Conservation (phyloP, 2,113 vertebrate genomes). For the Rattus norvegicus region DNA sequence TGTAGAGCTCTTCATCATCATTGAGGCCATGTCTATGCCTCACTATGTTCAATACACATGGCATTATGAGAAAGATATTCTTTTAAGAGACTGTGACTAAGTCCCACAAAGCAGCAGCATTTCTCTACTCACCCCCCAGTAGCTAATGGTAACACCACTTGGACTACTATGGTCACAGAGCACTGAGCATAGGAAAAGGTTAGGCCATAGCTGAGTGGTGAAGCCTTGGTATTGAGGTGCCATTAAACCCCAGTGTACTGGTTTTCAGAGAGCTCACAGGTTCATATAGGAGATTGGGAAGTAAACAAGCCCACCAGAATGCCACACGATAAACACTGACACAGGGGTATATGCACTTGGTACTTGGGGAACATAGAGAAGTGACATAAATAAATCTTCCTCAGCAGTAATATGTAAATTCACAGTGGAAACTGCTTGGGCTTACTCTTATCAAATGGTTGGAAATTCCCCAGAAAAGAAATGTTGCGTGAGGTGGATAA, state of each 20-base stretch:
- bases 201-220: neutral
- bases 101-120: neutral
- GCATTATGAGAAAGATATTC: neutral
- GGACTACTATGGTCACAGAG: neutral
- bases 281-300: neutral
- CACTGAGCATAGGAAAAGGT: neutral
- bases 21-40: neutral
- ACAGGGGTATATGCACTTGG: neutral
- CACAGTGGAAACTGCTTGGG: neutral
- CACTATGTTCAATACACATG: neutral
- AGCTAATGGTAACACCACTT: neutral
- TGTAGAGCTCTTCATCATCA: neutral
- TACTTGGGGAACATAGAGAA: neutral
- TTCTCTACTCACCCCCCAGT: neutral
- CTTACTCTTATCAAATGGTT: neutral
- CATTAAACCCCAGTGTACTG: neutral
- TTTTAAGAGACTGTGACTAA: neutral
- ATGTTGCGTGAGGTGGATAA: neutral
- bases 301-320: neutral
- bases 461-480: neutral
- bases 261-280: neutral
- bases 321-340: neutral
- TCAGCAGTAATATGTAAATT: constrained; percentile 4
- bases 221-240: neutral
- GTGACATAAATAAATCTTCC: neutral